A percentile compares a stretch with the other conserved stretches of the same genome.
phyloP scores from a whole-genome alignment of 2,113 vertebrate species.

The Platycercus adscitus region DNA sequence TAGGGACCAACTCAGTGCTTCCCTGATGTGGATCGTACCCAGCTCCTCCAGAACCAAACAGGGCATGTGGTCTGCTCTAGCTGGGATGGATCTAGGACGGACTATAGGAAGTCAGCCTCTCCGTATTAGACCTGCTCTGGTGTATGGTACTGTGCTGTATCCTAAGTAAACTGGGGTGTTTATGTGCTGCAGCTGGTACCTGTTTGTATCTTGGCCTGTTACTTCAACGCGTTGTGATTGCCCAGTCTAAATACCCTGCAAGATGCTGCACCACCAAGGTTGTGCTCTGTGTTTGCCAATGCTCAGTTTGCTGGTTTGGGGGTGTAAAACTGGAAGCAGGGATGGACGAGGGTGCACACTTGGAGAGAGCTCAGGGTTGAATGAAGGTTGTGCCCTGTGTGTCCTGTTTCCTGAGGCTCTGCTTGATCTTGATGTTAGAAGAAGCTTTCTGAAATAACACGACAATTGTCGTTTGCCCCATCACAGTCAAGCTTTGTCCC shows the following conservation, averaged over 20 bases:
- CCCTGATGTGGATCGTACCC: accelerated
- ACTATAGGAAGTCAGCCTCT: not conserved
- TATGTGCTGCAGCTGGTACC: accelerated
- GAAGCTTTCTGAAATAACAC: slow-evolving; percentile 8
- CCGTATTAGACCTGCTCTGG: accelerated
- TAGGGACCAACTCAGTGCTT: accelerated
- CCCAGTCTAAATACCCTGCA: not conserved
- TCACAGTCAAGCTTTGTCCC: slow-evolving; percentile 8
- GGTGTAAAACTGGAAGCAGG: accelerated
- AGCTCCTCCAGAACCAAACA: accelerated
- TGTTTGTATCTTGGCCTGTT: not conserved
- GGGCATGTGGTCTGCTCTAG: accelerated
- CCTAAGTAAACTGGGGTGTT: not conserved
- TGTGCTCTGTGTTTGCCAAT: accelerated
- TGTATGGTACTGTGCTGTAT: accelerated
- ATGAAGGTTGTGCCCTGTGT: not conserved
- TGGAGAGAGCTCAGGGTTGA: not conserved
- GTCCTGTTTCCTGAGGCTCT: not conserved
- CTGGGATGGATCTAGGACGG: not conserved
- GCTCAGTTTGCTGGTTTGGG: not conserved
- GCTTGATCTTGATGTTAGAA: slow-evolving; percentile 31
- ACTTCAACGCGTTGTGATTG: accelerated
- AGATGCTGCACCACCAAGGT: not conserved
- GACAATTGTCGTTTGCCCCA: not conserved
- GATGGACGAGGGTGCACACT: accelerated